Percentiles rank a stretch among this genome's conserved stretches.
These are phyloP conservation scores for Mobula birostris DNA, from an alignment of 2,113 vertebrate species.

Conservation along the genomic window DNA sequence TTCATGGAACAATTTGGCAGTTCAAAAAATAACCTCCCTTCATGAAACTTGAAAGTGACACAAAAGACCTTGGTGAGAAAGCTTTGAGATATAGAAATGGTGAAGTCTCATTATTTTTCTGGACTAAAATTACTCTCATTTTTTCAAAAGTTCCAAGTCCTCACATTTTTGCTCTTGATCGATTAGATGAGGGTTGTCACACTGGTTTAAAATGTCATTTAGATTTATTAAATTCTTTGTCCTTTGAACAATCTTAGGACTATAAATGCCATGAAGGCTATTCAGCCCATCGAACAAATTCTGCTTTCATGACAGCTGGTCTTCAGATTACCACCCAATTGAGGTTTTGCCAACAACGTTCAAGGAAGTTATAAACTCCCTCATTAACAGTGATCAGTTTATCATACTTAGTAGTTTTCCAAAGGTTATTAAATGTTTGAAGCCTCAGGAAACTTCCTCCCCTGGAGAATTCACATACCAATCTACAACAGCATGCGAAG, in stretches of 20 bases:
- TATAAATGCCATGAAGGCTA: neutral
- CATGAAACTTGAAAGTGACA: too few relatives aligned
- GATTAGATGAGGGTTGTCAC: neutral
- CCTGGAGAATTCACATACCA: neutral
- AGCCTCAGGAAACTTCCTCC: neutral
- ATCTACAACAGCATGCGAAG: neutral
- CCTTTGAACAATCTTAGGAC: neutral
- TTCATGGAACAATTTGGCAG: too few relatives aligned
- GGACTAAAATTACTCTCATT: too few relatives aligned
- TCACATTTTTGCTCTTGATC: neutral
- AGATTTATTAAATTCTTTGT: neutral
- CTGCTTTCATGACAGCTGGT: neutral
- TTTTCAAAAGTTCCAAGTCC: neutral
- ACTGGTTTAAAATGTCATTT: neutral
- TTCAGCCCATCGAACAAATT: neutral
- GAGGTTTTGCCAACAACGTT: neutral
- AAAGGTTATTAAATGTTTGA: neutral
- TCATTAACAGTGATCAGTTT: neutral
- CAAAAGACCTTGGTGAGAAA: too few relatives aligned
- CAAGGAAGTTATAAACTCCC: neutral
- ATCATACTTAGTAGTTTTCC: neutral
- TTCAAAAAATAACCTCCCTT: too few relatives aligned
- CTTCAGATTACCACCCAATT: neutral
- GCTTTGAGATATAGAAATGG: too few relatives aligned
- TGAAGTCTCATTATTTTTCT: too few relatives aligned